These are phyloP conservation scores for Melikaiella ostensackeni DNA, from an alignment of 2,888 invertebrate genomes.

Conservation along the genomic window DNA sequence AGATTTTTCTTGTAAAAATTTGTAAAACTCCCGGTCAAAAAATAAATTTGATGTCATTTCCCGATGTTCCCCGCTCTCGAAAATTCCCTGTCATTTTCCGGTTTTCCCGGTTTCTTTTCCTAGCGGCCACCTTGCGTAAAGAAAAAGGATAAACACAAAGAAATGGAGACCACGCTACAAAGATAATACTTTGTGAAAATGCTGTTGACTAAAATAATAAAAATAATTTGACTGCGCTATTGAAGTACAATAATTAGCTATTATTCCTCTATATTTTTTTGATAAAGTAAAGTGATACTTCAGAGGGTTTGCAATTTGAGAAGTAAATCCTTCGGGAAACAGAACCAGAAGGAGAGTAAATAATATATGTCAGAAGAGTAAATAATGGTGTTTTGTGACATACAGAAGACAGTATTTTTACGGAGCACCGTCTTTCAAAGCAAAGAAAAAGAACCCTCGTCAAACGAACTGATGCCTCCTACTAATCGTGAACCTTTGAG, in stretches of 20 bases:
- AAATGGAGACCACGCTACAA: too few species aligned
- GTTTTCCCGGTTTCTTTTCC: too few species aligned
- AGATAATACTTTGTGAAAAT: neutral
- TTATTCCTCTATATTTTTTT: neutral
- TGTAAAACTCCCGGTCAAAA: too few species aligned
- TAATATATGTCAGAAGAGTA: conserved; percentile 8
- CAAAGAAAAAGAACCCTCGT: conserved; percentile 12
- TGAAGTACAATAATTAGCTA: neutral
- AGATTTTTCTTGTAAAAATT: too few species aligned
- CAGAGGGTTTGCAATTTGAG: neutral
- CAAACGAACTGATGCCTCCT: neutral
- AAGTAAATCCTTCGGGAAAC: conserved; percentile 15
- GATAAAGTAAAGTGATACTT: too few species aligned
- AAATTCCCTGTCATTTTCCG: too few species aligned
- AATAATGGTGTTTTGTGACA: conserved; percentile 34
- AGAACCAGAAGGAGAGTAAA: neutral
- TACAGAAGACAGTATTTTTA: conserved; percentile 16
- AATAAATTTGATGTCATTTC: too few species aligned
- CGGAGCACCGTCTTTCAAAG: neutral
- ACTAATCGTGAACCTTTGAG: conserved; percentile 9
- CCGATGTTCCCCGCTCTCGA: too few species aligned
- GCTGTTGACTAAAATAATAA: neutral
- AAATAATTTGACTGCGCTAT: neutral
- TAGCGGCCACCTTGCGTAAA: too few species aligned
- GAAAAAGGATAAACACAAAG: too few species aligned